Evolutionary conservation across 2,113 vertebrate species (phyloP).

Genomic region (Merops nubicus): DNA sequence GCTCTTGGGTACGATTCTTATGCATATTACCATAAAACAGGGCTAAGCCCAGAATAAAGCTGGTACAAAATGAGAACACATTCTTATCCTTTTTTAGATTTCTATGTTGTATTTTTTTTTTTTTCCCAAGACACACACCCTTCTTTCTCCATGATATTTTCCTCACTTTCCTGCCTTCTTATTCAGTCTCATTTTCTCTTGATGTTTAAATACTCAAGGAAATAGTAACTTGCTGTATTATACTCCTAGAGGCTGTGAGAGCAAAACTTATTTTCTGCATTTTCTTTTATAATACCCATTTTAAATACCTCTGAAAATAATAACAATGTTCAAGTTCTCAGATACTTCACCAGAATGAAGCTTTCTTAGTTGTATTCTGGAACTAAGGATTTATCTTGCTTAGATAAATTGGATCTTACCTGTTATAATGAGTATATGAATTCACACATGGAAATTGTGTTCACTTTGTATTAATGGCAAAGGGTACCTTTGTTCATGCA

Average conservation of each 20-base stretch:
- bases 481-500: not conserved
- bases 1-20: not conserved
- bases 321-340: not conserved
- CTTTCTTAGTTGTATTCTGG: not conserved
- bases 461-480: not conserved
- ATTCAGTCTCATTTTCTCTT: not conserved
- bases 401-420: not conserved
- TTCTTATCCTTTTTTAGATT: not conserved
- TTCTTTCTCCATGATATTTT: not conserved
- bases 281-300: not conserved
- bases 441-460: not conserved
- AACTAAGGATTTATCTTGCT: not conserved
- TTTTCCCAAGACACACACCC: fast-evolving
- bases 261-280: not conserved
- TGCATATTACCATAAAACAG: not conserved
- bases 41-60: not conserved
- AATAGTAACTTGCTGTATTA: not conserved
- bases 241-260: not conserved
- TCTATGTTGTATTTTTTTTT: fast-evolving
- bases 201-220: not conserved
- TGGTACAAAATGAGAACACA: fast-evolving
- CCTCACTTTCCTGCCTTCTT: not conserved
- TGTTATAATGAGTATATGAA: not conserved
- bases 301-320: not conserved
- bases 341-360: not conserved